These are phyloP conservation scores for Mantis religiosa DNA, from an alignment of 2,888 invertebrate species.

Conservation along the genomic window DNA sequence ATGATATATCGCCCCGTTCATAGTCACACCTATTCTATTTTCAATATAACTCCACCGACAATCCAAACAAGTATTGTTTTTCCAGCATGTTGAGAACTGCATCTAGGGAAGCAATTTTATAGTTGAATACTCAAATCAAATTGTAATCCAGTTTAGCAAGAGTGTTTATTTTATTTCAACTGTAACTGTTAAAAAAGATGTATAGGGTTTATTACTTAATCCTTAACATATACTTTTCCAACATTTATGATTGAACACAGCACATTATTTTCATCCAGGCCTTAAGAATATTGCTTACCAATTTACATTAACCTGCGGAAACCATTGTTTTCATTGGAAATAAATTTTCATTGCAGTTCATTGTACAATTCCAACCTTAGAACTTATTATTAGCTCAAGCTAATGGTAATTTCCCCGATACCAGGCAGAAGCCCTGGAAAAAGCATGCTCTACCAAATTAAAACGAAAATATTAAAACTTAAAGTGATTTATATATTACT, in stretches of 20 bases:
- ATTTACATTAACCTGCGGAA: not conserved
- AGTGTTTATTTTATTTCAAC: not conserved
- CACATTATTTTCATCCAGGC: too few species aligned
- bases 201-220: too few species aligned
- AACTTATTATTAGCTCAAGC: not conserved
- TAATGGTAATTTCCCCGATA: not conserved
- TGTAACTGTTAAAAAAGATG: too few species aligned
- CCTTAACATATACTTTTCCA: not conserved
- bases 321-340: not conserved
- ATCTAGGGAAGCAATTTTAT: constrained; percentile 10
- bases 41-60: constrained; percentile 28
- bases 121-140: not conserved
- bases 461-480: not conserved
- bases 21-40: constrained; percentile 34
- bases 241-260: too few species aligned
- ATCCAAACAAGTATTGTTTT: constrained; percentile 22
- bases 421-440: not conserved
- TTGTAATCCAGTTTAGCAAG: not conserved
- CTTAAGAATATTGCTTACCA: not conserved
- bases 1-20: constrained; percentile 47
- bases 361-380: not conserved
- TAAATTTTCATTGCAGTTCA: not conserved
- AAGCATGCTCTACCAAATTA: not conserved
- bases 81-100: constrained; percentile 27
- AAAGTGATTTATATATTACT: not conserved